A percentile compares a stretch with the other conserved stretches of the same genome.
phyloP scores from a whole-genome alignment of 2,797 vertebrate species.

The Vespertilio murinus region DNA sequence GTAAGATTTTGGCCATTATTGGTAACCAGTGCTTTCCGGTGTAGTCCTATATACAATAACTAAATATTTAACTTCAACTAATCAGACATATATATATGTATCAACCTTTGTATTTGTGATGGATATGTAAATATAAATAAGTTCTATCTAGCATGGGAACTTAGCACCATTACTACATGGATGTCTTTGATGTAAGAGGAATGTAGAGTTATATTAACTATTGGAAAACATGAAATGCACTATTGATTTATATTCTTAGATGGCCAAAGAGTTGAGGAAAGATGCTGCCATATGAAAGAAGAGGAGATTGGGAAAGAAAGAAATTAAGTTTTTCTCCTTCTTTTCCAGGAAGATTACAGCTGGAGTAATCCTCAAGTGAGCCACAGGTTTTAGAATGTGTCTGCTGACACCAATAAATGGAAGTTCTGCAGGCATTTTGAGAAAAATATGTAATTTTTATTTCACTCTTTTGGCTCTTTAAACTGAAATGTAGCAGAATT shows the following conservation, averaged over 20 bases:
- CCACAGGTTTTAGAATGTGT: conserved; percentile 28
- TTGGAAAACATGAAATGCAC: not conserved
- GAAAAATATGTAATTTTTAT: conserved; percentile 46
- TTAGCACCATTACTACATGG: not conserved
- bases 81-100: not conserved
- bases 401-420: conserved; percentile 31
- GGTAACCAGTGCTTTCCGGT: not conserved
- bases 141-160: not conserved
- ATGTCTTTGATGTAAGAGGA: conserved; percentile 8
- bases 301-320: not conserved
- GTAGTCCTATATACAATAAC: not conserved
- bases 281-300: conserved; percentile 8
- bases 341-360: not conserved
- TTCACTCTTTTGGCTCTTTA: conserved; percentile 37
- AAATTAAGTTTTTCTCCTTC: conserved; percentile 29
- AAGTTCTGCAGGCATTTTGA: conserved; percentile 11
- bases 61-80: not conserved
- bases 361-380: not conserved
- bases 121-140: not conserved
- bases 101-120: not conserved
- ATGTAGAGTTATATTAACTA: not conserved
- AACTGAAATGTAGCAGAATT: conserved; percentile 40
- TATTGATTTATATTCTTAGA: not conserved
- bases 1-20: not conserved
- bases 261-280: not conserved